Base-by-base conservation (phyloP, 2,113 vertebrate species). In the Chroicocephalus ridibundus region DNA sequence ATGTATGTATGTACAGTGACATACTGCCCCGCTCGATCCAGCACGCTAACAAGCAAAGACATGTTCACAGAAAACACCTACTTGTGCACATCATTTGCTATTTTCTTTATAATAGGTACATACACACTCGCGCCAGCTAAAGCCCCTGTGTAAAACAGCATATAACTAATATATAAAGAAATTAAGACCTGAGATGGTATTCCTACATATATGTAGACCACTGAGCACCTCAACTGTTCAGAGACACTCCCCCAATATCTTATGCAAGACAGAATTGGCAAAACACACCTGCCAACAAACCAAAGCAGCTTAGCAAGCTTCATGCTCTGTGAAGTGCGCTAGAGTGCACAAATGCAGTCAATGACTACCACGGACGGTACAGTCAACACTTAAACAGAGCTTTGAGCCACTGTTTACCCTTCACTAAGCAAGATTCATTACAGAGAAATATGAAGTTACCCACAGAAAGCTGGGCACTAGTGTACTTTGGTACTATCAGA, bases 301-400 rank as follows among this genome's bases (percentile, higher is more conserved):
- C 26, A 61, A 44, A 62, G 64, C 49, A 49, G 17, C 17, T 70
- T 12, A 65, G 2, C 18, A 58, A 76, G 34, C 69, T 66, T 54
- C 34, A 17, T 8, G 31, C 10, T 11, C 25, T 19, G 18, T 3
- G 21, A 70, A 85, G 32, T 20, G 68, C 1, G 0, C n/a, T 2
- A 20, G 11, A 38, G 13, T 1, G 8, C 44, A 52, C 60, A 78
- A 25, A 24, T 2, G 6, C 13, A 51, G 29, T 4, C 20, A 27
- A 3, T 2, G 26, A 65, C 10, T 15, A 69, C 2, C 34, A 44
- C 0, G 5, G 10, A 25, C 0, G 2, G 26, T 6, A 54, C 2
- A 14, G 6, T 1, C 29, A 7, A 13, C 11, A 58, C 10, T 24
- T n/a, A 68, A 44, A 51, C 11, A 60, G 29, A 86, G 15, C 27